Conservation (phyloP, 2,113 vertebrate genomes). For the Donacobius atricapilla region DNA sequence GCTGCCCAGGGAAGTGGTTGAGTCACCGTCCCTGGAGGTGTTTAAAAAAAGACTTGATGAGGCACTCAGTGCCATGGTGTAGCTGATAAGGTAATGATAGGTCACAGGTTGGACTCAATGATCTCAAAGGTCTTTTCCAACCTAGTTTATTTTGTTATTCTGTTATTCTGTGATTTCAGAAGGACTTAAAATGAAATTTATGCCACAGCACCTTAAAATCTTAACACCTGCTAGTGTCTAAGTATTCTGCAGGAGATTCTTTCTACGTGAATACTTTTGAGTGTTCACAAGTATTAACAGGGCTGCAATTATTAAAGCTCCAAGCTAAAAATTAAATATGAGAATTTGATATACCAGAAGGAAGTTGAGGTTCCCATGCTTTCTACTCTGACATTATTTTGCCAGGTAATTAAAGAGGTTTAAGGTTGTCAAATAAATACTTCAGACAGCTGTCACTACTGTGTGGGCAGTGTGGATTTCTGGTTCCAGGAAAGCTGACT, state of each 20-base stretch:
- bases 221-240: neutral
- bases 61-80: neutral
- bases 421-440: neutral
- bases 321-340: neutral
- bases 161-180: neutral
- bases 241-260: neutral
- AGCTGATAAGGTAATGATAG: neutral
- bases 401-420: neutral
- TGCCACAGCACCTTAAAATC: neutral
- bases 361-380: neutral
- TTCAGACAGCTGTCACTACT: neutral
- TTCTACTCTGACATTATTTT: neutral
- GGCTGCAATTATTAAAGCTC: neutral
- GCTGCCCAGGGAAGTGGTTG: neutral
- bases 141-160: neutral
- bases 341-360: neutral
- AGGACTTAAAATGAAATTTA: neutral
- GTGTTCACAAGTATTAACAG: neutral
- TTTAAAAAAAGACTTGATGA: neutral
- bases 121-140: neutral
- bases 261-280: neutral
- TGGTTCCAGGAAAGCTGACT: neutral
- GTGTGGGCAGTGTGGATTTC: neutral
- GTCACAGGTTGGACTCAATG: neutral
- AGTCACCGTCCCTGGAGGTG: neutral